Evolutionary conservation across 2,113 vertebrate genomes (phyloP).

Genomic region (Nannobrachium achirus): DNA sequence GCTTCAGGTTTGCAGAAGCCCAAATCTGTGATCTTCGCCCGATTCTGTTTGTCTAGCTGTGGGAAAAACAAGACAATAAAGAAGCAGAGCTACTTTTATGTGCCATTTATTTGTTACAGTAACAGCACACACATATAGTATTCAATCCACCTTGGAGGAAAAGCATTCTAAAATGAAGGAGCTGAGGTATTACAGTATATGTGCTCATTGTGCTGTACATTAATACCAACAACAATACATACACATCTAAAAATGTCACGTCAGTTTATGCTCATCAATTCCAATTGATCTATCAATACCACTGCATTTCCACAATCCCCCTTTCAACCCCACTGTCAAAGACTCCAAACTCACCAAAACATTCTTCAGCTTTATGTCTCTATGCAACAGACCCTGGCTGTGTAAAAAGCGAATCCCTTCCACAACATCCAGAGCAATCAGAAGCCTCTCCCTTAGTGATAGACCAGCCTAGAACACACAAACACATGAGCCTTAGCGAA

Average conservation of each 20-base stretch:
- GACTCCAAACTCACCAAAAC: constrained; percentile 86
- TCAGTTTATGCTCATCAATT: background rate
- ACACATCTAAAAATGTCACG: background rate
- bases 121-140: too few relatives aligned
- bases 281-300: background rate
- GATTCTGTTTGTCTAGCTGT: constrained; percentile 94
- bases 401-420: constrained; percentile 97
- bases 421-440: constrained; percentile 95
- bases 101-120: too few relatives aligned
- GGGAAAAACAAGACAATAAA: background rate
- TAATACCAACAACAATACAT: background rate
- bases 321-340: background rate
- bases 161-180: too few relatives aligned
- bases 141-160: too few relatives aligned
- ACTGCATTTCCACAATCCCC: background rate
- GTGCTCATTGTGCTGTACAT: background rate
- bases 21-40: constrained; percentile 97
- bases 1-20: constrained; percentile 99
- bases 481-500: background rate
- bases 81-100: background rate
- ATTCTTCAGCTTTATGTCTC: constrained; percentile 98
- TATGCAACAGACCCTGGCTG: constrained; percentile 92
- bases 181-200: too few relatives aligned
- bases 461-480: constrained; percentile 83
- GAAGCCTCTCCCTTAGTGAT: constrained; percentile 86